These are phyloP conservation scores for Phyto melanocephala DNA, from an alignment of 2,888 invertebrate species.

Conservation along the genomic window DNA sequence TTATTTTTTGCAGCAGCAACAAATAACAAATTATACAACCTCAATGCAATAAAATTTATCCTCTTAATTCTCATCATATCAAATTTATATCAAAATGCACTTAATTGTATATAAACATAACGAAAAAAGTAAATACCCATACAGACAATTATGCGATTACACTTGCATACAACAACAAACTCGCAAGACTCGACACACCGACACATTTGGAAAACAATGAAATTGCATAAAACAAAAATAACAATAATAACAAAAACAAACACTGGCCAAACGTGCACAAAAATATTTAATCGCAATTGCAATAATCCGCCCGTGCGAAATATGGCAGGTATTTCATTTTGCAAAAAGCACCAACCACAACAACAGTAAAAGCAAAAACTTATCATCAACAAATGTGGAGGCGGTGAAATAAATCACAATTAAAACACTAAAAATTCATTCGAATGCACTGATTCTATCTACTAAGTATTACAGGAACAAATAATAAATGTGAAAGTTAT, in stretches of 20 bases:
- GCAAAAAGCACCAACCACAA: not conserved
- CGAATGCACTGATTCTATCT: not conserved
- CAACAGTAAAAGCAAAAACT: not conserved
- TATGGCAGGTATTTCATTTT: not conserved
- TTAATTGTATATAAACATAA: constrained; percentile 22
- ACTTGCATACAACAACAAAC: not conserved
- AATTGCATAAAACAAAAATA: not conserved
- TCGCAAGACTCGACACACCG: not conserved
- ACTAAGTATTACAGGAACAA: too few relatives aligned
- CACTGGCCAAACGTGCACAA: not conserved
- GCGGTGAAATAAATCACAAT: constrained; percentile 18
- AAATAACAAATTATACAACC: constrained; percentile 8
- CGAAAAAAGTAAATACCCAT: not conserved
- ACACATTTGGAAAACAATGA: constrained; percentile 26
- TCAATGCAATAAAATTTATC: constrained; percentile 36
- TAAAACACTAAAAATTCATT: not conserved
- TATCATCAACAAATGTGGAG: constrained; percentile 12
- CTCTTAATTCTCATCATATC: constrained; percentile 29
- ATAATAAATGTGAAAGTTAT: not conserved
- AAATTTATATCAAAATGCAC: constrained; percentile 31
- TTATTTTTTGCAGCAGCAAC: not conserved
- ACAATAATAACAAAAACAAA: not conserved
- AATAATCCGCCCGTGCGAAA: constrained; percentile 34
- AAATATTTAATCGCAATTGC: not conserved
- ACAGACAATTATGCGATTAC: not conserved